Conservation (phyloP, 2,113 vertebrate genomes). For the Brienomyrus brachyistius region DNA sequence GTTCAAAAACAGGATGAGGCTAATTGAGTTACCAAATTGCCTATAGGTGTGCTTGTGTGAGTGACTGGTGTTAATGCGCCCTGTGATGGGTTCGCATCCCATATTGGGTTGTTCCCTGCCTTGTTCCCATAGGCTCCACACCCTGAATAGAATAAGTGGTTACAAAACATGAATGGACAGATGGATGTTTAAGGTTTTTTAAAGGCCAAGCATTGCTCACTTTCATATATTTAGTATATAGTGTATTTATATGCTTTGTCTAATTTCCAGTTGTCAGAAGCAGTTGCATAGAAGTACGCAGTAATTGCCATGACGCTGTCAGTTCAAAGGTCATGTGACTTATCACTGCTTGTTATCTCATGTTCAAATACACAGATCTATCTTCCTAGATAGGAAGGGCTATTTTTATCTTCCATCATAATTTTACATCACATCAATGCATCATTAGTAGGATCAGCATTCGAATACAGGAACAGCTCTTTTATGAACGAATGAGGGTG, state of each 20-base stretch:
- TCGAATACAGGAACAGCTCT: neutral
- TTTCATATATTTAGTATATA: neutral
- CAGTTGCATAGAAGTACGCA: neutral
- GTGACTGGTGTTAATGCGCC: neutral
- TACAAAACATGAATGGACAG: neutral
- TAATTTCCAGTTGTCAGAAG: neutral
- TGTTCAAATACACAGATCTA: neutral
- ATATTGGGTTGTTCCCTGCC: neutral
- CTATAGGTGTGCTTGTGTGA: neutral
- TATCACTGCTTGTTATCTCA: neutral
- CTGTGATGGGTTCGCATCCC: neutral
- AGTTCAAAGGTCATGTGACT: neutral
- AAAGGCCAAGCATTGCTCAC: neutral
- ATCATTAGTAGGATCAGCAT: neutral
- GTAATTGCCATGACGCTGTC: neutral
- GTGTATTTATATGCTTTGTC: neutral
- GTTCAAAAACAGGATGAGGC: neutral
- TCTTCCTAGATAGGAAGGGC: neutral
- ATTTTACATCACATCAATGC: neutral
- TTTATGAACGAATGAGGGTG: neutral
- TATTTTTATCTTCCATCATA: neutral
- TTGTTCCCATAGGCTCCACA: neutral
- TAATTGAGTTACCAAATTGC: neutral
- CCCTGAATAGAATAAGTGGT: neutral
- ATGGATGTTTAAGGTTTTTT: neutral